phyloP scores from a whole-genome alignment of 2,888 invertebrate species.

The Eilema caniola region DNA sequence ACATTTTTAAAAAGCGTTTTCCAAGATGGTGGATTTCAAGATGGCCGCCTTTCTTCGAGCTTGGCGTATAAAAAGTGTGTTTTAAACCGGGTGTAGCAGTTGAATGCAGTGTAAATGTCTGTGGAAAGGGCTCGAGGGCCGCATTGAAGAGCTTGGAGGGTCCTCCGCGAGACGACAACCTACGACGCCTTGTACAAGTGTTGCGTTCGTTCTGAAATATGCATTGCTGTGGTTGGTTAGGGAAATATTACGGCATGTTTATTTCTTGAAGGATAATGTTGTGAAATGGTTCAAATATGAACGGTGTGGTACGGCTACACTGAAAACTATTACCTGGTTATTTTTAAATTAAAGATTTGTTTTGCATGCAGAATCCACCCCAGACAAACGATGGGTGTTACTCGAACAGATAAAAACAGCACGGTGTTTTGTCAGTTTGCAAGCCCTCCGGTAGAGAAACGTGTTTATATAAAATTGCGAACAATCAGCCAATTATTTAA shows the following conservation, averaged over 20 bases:
- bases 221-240: conserved; percentile 28
- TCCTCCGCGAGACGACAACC: conserved; percentile 47
- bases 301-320: neutral
- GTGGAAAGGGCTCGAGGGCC: conserved; percentile 47
- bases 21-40: conserved; percentile 43
- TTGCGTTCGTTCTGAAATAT: conserved; percentile 37
- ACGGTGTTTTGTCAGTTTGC: too few species aligned
- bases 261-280: neutral
- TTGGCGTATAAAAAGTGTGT: conserved; percentile 46
- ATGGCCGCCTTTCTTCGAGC: conserved; percentile 39
- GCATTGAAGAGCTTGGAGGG: conserved; percentile 43
- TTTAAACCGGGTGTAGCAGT: conserved; percentile 44
- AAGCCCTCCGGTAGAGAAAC: too few species aligned
- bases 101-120: conserved; percentile 57
- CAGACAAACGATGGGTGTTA: too few species aligned
- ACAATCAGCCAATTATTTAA: too few species aligned
- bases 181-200: conserved; percentile 36
- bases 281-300: neutral
- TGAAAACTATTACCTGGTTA: too few species aligned
- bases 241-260: neutral
- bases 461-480: too few species aligned
- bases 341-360: too few species aligned
- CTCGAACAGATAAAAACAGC: too few species aligned
- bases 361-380: too few species aligned
- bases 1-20: conserved; percentile 29